A percentile compares a stretch with the other conserved stretches of the same genome.
Conservation (phyloP, 2,888 invertebrate species). For the Lysandra bellargus region DNA sequence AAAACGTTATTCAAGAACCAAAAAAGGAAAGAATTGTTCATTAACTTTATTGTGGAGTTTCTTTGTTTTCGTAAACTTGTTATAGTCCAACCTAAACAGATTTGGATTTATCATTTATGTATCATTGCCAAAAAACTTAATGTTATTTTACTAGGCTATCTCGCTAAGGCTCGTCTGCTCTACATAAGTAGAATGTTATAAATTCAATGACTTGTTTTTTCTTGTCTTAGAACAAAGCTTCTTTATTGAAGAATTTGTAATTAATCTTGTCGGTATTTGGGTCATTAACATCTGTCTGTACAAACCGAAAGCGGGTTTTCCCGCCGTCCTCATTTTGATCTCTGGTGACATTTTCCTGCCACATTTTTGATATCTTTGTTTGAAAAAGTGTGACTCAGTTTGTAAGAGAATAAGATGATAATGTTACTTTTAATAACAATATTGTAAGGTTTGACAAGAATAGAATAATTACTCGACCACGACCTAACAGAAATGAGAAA, state of each 20-base stretch:
- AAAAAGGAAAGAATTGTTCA: not conserved
- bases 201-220: not conserved
- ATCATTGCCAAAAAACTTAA: not conserved
- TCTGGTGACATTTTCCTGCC: not conserved
- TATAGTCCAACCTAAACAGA: not conserved
- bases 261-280: slow-evolving; percentile 12
- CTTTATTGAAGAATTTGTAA: not conserved
- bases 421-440: not conserved
- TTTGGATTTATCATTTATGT: not conserved
- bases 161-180: not conserved
- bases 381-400: not conserved
- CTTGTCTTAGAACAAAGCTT: not conserved
- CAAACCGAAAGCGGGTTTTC: not conserved
- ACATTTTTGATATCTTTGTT: not conserved
- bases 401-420: not conserved
- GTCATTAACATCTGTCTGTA: not conserved
- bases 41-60: not conserved
- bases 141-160: not conserved
- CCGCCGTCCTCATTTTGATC: not conserved
- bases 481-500: too few species aligned
- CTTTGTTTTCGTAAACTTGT: not conserved
- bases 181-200: not conserved
- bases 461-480: too few species aligned
- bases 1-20: not conserved
- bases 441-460: not conserved